Evolutionary conservation across 2,888 invertebrate genomes (phyloP), one percentile per base, ranked within the genome.

Genomic region (Hydraecia micacea): DNA sequence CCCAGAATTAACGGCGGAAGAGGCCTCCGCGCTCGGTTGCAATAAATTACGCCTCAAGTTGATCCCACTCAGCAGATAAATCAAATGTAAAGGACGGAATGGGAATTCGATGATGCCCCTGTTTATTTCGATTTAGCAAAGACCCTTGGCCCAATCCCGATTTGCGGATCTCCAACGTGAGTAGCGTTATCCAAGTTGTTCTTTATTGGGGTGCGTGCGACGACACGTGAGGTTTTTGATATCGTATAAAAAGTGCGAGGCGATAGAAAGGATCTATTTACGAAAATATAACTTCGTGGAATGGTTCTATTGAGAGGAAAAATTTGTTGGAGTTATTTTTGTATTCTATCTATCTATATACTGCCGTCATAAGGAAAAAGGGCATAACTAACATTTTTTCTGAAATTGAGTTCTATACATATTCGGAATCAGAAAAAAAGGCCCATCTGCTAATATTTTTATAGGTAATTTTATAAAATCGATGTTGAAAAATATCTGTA

Each of bases 61-160:
- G 94, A 95, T 94, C 94, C 95, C 92, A 91, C 91, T 94, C 91
- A 90, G 87, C 92, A 93, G 94, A 96, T 96, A 95, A 95, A 95
- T 95, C 95, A 95, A 95, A 95, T 92, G 94, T 93, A 92, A 86
- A 92, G 92, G 92, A 92, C 91, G 91, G 91, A 94, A 95, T 93
- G 93, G 92, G 93, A 92, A 93, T 93, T 91, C 94, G 93, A 94
- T 95, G 94, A 94, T 93, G 92, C 92, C 91, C 86, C 88, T 91
- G 88, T 91, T 91, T 92, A 92, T 90, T 92, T 92, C 91, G 90
- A 93, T 91, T 92, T 92, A 89, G 87, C 83, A 82, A 83, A 89
- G 90, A 91, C 91, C 92, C 90, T 87, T 85, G 87, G 87, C 90
- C 90, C 90, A 85, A 87, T 88, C 86, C 84, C 87, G 89, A 88